phyloP scores from a whole-genome alignment of 2,888 invertebrate genomes.

The Drosophila austrosaltans region DNA sequence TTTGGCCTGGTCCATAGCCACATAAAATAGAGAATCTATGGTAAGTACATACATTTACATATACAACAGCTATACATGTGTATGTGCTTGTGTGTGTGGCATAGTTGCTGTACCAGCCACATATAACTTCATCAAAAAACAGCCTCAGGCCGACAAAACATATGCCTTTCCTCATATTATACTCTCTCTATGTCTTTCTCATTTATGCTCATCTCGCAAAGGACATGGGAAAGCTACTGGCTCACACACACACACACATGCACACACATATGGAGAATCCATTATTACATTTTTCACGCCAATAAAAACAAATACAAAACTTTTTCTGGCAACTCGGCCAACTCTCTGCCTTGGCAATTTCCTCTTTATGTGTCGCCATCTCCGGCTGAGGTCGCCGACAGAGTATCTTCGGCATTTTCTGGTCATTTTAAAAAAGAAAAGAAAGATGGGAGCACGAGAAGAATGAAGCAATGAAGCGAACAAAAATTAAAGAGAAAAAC shows the following conservation, averaged over 20 bases:
- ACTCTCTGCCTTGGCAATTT: conserved; percentile 57
- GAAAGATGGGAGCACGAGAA: background rate
- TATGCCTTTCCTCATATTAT: conserved; percentile 27
- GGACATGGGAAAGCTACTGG: conserved; percentile 22
- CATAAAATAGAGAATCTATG: conserved; percentile 3
- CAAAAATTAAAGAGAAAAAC: conserved; percentile 58
- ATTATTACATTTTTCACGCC: conserved; percentile 79
- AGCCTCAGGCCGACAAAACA: conserved; percentile 35
- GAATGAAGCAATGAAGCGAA: background rate
- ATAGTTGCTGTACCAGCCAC: conserved; percentile 23
- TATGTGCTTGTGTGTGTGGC: background rate
- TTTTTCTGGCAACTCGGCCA: conserved; percentile 15
- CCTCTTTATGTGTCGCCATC: conserved; percentile 38
- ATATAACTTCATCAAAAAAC: conserved; percentile 70
- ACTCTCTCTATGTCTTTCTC: background rate
- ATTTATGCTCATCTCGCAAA: conserved; percentile 12
- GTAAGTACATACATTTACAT: background rate
- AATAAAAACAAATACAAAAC: conserved; percentile 76
- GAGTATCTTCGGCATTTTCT: conserved; percentile 34
- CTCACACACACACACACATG: conserved; percentile 29
- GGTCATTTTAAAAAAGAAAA: conserved; percentile 54
- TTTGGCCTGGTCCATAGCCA: background rate
- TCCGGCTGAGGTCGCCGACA: conserved; percentile 19
- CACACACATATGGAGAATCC: conserved; percentile 39
- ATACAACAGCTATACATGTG: background rate